These are phyloP conservation scores for Natrix natrix DNA, from an alignment of 2,797 vertebrate genomes.

Conservation along the genomic window DNA sequence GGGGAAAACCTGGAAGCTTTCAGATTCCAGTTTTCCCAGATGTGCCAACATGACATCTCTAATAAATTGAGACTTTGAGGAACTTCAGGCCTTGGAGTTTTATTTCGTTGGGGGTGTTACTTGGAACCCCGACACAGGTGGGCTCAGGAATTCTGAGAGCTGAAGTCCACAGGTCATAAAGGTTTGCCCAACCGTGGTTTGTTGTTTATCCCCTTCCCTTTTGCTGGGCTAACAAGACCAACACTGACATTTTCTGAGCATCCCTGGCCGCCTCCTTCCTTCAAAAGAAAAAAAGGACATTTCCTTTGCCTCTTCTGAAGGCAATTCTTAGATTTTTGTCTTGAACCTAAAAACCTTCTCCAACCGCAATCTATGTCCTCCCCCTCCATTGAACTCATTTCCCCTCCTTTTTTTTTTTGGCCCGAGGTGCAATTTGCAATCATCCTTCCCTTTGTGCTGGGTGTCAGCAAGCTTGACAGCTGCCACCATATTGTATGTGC, in stretches of 20 bases:
- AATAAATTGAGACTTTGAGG: no score
- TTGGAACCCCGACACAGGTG: background rate
- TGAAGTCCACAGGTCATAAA: background rate
- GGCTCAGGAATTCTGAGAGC: background rate
- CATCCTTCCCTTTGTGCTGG: background rate
- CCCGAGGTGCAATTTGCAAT: background rate
- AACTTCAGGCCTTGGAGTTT: no score
- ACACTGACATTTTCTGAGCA: background rate
- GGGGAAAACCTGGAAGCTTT: no score
- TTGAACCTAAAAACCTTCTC: background rate
- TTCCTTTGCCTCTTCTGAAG: background rate
- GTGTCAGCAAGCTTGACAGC: background rate
- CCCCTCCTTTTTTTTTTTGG: background rate
- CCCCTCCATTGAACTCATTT: background rate
- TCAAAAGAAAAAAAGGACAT: background rate
- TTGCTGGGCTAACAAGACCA: background rate
- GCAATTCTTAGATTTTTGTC: background rate
- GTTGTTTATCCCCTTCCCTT: background rate
- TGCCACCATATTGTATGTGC: slow-evolving; percentile 11
- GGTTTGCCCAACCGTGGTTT: background rate
- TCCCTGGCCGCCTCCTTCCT: background rate
- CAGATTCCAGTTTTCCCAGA: no score
- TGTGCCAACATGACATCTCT: no score
- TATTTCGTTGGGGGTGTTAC: no score
- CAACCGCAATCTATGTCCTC: background rate